Conservation (phyloP, 2,888 invertebrate species). For the Oxycera nigricornis region DNA sequence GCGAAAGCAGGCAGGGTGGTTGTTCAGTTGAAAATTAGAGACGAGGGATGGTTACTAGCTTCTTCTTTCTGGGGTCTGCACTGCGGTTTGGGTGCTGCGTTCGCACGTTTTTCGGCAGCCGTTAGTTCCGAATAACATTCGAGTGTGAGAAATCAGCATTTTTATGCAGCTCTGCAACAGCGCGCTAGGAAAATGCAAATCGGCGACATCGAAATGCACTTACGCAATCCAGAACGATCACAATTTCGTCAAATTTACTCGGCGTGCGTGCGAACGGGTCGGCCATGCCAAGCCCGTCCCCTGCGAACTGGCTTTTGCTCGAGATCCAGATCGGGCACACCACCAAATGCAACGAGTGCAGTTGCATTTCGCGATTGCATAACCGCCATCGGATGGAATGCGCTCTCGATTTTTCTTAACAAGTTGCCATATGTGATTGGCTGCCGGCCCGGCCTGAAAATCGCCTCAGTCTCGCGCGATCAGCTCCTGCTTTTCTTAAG, state of each 20-base stretch:
- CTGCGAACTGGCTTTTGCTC: slow-evolving; percentile 19
- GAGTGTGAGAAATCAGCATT: no score
- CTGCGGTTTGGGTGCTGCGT: no score
- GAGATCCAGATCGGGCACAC: slow-evolving; percentile 3
- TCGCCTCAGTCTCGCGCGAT: neutral
- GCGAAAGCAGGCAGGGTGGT: no score
- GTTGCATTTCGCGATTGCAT: slow-evolving; percentile 27
- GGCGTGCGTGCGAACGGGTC: no score
- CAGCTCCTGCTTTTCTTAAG: neutral
- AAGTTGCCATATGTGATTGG: neutral
- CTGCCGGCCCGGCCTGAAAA: neutral
- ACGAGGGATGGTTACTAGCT: no score
- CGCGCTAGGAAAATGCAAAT: neutral
- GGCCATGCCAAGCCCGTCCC: no score
- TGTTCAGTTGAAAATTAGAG: no score
- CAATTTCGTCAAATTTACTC: neutral
- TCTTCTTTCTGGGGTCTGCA: no score
- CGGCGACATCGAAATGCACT: slow-evolving; percentile 14
- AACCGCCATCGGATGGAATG: slow-evolving; percentile 10
- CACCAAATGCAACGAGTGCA: slow-evolving; percentile 1
- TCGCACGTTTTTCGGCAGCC: no score
- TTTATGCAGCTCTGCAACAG: neutral
- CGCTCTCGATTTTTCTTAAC: slow-evolving; percentile 8
- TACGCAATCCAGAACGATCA: neutral
- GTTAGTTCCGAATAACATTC: no score